Evolutionary conservation across 1,140 invertebrate genomes (phyloP).

Genomic region (Ptiloglossa arizonensis): DNA sequence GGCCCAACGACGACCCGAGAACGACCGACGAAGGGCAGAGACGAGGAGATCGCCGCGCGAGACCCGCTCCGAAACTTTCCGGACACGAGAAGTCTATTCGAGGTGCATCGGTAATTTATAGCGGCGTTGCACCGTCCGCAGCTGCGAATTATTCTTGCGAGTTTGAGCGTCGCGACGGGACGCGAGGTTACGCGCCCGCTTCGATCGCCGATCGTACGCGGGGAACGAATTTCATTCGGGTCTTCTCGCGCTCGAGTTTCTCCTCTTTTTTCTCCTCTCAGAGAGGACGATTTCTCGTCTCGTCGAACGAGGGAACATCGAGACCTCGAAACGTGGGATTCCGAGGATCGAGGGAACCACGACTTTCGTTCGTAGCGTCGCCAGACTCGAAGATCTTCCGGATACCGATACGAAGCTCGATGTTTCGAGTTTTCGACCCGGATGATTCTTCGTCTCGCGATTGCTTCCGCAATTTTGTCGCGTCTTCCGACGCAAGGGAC

Average conservation of each 20-base stretch:
- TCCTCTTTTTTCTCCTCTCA: too few species aligned
- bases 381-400: background rate
- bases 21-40: constrained; percentile 18
- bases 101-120: constrained; percentile 47
- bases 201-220: too few species aligned
- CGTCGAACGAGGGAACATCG: background rate
- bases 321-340: background rate
- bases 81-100: constrained; percentile 39
- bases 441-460: background rate
- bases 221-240: too few species aligned
- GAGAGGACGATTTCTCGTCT: background rate
- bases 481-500: background rate
- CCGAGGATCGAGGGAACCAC: too few species aligned
- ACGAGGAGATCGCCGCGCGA: background rate
- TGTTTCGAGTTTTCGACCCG: background rate
- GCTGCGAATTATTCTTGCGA: constrained; percentile 37
- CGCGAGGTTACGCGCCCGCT: constrained; percentile 6
- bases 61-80: constrained; percentile 37
- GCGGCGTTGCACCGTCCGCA: constrained; percentile 39
- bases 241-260: constrained; percentile 4
- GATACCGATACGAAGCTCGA: background rate
- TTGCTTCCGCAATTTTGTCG: background rate
- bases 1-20: constrained; percentile 38
- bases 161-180: background rate
- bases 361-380: too few species aligned